Percentiles rank a stretch among this genome's conserved stretches.
phyloP scores from a whole-genome alignment of 2,888 invertebrate genomes.

The Leucophenga montana region DNA sequence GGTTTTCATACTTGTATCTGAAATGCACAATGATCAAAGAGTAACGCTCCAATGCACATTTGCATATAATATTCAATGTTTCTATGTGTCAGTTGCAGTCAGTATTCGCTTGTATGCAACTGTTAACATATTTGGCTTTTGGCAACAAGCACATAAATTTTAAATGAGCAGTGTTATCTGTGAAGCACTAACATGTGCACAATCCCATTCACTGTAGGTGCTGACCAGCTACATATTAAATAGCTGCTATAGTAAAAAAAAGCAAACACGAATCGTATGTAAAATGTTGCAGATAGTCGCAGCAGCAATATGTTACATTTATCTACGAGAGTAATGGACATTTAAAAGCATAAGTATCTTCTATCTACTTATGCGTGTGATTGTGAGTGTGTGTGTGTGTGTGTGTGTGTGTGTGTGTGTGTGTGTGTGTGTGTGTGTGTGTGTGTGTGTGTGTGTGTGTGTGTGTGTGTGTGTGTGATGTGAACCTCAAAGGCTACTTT shows the following conservation, averaged over 20 bases:
- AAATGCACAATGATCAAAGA: too few relatives aligned
- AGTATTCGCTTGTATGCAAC: background rate
- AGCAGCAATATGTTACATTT: slow-evolving; percentile 18
- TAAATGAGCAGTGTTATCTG: background rate
- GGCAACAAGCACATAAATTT: slow-evolving; percentile 14
- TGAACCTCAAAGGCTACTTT: too few relatives aligned
- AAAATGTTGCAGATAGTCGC: slow-evolving; percentile 7
- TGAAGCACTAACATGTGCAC: background rate
- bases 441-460: too few relatives aligned
- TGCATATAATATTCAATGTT: background rate
- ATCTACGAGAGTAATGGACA: slow-evolving; percentile 11
- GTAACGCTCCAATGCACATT: too few relatives aligned
- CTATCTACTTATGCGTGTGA: background rate
- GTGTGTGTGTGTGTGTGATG: too few relatives aligned
- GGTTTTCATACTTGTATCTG: too few relatives aligned
- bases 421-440: too few relatives aligned
- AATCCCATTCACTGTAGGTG: too few relatives aligned
- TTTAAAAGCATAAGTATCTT: background rate
- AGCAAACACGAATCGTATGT: background rate
- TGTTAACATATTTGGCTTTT: slow-evolving; percentile 8
- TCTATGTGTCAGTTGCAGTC: background rate
- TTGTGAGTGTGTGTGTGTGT: too few relatives aligned
- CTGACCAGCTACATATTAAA: background rate
- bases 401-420: too few relatives aligned
- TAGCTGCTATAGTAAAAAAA: background rate